Base-by-base conservation (phyloP, 2,888 invertebrate genomes). In the Lepidochitona cinerea region DNA sequence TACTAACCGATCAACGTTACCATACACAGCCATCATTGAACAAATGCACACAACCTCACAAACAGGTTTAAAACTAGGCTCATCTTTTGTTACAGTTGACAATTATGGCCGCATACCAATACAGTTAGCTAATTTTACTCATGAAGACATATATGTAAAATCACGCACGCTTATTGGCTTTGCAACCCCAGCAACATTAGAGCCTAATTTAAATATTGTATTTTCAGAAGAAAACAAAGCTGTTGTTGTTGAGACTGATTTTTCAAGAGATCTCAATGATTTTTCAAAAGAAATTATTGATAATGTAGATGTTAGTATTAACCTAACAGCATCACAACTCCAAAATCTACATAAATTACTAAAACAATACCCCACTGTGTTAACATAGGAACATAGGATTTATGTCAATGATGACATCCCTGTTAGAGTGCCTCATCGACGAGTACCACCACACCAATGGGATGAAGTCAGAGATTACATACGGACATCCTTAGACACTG, bases 361-460 rank as follows among this genome's bases (percentile, higher is more conserved):
- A n/a, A n/a, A n/a, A n/a, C n/a, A n/a, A n/a, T n/a, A n/a, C n/a
- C n/a, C n/a, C n/a, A n/a, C n/a, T n/a, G n/a, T n/a, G n/a, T n/a
- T n/a, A n/a, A n/a, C n/a, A n/a, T n/a, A n/a, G n/a, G 71, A 65
- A 36, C 54, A 70, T 67, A 67, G 67, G 14, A 18, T 12, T 12
- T 18, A 41, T 12, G n/a, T 12, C 9, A 41, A 41, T 18, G 41
- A 9, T 41, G 41, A 41, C 18, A 18, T 41, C 18, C 41, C 41
- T 12, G 41, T 41, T 12, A 41, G 41, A 18, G 9, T 41, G 7
- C 7, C 65, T 32, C 14, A 65, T 35, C 14, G 65, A 7, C 23
- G 36, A 32, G 14, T 35, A 7, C 32, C 65, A 32, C 65, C 65
- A 32, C 65, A 65, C 36, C 7, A 32, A 33, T 65, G 65, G 65